Conservation (phyloP, 2,888 invertebrate genomes). For the Phymatocera aterrima region DNA sequence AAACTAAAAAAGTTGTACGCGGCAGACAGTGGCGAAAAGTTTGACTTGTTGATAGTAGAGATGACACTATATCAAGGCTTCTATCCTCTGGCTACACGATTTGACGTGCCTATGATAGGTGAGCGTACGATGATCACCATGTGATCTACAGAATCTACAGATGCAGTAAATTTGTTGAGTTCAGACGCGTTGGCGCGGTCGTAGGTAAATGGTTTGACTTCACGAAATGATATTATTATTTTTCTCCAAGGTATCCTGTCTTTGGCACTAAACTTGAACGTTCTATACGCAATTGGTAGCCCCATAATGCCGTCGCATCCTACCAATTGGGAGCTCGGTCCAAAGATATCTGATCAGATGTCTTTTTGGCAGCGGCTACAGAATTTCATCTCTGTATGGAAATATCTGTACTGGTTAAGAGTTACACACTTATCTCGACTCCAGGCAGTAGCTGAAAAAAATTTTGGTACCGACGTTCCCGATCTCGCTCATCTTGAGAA, state of each 20-base stretch:
- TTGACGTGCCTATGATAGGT: slow-evolving; percentile 76
- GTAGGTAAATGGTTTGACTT: no score
- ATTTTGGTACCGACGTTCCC: slow-evolving; percentile 68
- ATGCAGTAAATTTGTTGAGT: neutral
- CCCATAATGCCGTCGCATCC: slow-evolving; percentile 74
- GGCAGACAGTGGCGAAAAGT: slow-evolving; percentile 68
- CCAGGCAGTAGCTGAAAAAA: slow-evolving; percentile 52
- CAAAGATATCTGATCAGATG: neutral
- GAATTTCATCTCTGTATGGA: neutral
- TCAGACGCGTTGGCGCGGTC: no score
- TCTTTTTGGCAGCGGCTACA: slow-evolving; percentile 32
- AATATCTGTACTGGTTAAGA: neutral
- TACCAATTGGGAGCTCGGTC: neutral
- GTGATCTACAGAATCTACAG: no score
- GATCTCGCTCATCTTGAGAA: slow-evolving; percentile 65
- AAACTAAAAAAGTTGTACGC: slow-evolving; percentile 16
- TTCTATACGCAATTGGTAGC: slow-evolving; percentile 77
- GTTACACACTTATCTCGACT: neutral
- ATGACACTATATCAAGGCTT: slow-evolving; percentile 74
- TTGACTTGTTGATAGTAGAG: slow-evolving; percentile 79
- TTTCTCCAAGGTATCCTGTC: slow-evolving; percentile 71
- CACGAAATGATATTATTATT: neutral
- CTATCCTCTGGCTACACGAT: slow-evolving; percentile 77
- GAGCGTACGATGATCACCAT: no score
- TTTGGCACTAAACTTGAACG: slow-evolving; percentile 75